phyloP scores from a whole-genome alignment of 2,888 invertebrate genomes.

The Ganaspis brasiliensis region DNA sequence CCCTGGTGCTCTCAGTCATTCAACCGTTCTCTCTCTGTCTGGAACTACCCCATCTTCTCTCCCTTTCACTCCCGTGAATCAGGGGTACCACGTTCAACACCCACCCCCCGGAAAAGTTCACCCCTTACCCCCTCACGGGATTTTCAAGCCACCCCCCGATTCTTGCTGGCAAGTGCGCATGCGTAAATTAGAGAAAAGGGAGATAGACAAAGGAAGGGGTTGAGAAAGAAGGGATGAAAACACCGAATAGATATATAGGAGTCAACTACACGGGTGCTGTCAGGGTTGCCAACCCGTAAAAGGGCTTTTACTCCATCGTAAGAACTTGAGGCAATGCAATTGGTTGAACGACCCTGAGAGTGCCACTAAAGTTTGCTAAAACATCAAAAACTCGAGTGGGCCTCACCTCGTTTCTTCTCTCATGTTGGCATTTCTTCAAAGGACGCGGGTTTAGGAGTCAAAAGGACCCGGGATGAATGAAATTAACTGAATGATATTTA shows the following conservation, averaged over 20 bases:
- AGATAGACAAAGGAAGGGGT: conserved; percentile 24
- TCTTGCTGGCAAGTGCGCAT: conserved; percentile 26
- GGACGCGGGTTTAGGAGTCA: neutral
- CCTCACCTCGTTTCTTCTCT: conserved; percentile 2
- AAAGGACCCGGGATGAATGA: conserved; percentile 13
- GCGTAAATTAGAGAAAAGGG: conserved; percentile 29
- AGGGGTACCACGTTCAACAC: conserved; percentile 30
- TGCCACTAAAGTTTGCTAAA: conserved; percentile 41
- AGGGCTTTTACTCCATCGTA: conserved; percentile 36
- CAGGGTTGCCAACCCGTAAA: conserved; percentile 38
- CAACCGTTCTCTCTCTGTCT: conserved; percentile 60
- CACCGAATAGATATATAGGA: conserved; percentile 14
- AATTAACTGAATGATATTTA: neutral
- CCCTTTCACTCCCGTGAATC: conserved; percentile 33
- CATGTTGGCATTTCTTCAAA: neutral
- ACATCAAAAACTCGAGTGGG: conserved; percentile 40
- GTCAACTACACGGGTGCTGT: conserved; percentile 32
- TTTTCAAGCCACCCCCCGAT: conserved; percentile 9
- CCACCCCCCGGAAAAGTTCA: conserved; percentile 9
- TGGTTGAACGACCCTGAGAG: conserved; percentile 43
- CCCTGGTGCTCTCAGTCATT: conserved; percentile 74
- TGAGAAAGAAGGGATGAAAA: conserved; percentile 17
- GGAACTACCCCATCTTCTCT: conserved; percentile 41
- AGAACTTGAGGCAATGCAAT: conserved; percentile 31
- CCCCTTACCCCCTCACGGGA: neutral